These are phyloP conservation scores for Limnodromus scolopaceus DNA, from an alignment of 2,797 vertebrate species.

Conservation along the genomic window DNA sequence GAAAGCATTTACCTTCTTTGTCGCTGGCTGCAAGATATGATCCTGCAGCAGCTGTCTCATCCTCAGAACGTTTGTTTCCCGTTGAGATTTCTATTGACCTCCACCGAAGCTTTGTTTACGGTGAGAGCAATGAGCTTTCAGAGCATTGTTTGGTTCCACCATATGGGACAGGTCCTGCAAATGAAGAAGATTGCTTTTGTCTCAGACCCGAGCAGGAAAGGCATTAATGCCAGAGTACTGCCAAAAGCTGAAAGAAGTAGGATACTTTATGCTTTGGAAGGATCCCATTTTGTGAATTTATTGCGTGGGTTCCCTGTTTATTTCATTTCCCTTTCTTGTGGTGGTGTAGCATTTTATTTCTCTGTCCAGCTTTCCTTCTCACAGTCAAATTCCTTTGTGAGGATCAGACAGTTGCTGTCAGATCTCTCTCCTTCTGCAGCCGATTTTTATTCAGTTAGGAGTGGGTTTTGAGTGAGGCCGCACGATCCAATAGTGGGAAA, in stretches of 20 bases:
- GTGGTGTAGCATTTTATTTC: neutral
- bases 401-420: neutral
- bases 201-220: neutral
- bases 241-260: neutral
- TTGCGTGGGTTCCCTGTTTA: neutral
- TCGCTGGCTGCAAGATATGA: neutral
- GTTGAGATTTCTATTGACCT: neutral
- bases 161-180: neutral
- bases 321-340: neutral
- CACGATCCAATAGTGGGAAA: neutral
- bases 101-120: neutral
- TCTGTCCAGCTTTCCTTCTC: neutral
- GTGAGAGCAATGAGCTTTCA: neutral
- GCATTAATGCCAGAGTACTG: neutral
- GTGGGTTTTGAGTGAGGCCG: neutral
- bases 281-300: conserved; percentile 11
- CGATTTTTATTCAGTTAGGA: neutral
- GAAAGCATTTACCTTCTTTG: neutral
- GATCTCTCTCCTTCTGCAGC: neutral
- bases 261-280: conserved; percentile 8
- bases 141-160: neutral
- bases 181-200: neutral
- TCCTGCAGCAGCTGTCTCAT: conserved; percentile 2
- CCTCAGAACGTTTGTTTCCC: neutral
- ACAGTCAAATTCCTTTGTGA: neutral